These are phyloP conservation scores for Bedellia somnulentella DNA, from an alignment of 2,888 invertebrate genomes.

Conservation along the genomic window DNA sequence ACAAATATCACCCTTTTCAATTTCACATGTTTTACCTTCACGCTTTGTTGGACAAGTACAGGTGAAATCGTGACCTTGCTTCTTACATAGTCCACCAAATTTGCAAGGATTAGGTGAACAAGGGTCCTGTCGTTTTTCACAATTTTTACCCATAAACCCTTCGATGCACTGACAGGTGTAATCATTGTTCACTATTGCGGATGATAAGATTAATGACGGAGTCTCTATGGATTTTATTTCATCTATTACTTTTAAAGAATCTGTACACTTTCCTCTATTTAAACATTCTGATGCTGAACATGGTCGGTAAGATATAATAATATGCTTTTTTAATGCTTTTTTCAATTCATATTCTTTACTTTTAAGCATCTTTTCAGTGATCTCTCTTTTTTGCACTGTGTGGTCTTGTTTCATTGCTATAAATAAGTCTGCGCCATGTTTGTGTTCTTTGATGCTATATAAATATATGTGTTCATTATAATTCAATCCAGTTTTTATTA, in stretches of 20 bases:
- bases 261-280: conserved; percentile 77
- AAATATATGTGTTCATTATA: conserved; percentile 66
- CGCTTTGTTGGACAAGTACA: conserved; percentile 78
- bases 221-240: conserved; percentile 79
- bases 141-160: conserved; percentile 80
- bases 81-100: conserved; percentile 80
- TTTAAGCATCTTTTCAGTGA: conserved; percentile 65
- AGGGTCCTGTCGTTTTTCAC: conserved; percentile 87
- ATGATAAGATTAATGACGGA: conserved; percentile 78
- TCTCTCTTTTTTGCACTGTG: conserved; percentile 66
- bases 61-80: conserved; percentile 81
- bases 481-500: conserved; percentile 68
- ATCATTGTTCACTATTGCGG: conserved; percentile 77
- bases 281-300: conserved; percentile 74
- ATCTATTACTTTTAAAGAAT: conserved; percentile 68
- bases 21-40: conserved; percentile 83
- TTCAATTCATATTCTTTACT: conserved; percentile 67
- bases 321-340: conserved; percentile 62
- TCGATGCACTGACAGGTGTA: conserved; percentile 80
- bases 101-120: conserved; percentile 89
- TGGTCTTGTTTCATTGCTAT: conserved; percentile 65
- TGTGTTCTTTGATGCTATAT: conserved; percentile 73
- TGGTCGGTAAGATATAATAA: conserved; percentile 75
- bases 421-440: conserved; percentile 69
- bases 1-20: conserved; percentile 83